phyloP scores from a whole-genome alignment of 2,797 vertebrate genomes.

The Malurus splendens region DNA sequence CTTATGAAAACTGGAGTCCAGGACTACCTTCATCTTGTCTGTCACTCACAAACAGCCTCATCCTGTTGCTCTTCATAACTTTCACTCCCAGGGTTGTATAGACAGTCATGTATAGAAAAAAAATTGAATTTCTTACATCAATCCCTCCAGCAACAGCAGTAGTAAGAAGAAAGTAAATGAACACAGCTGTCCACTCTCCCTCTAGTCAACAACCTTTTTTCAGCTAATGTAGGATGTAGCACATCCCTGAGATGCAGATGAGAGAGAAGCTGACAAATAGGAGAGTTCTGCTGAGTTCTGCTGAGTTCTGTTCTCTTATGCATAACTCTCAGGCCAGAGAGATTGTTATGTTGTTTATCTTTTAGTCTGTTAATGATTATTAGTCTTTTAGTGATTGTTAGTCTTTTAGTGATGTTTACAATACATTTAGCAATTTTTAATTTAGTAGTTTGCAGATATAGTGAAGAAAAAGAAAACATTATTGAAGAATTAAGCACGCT shows the following conservation, averaged over 20 bases:
- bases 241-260: neutral
- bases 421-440: neutral
- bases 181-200: neutral
- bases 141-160: neutral
- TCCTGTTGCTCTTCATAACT: neutral
- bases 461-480: neutral
- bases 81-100: neutral
- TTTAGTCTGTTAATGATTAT: neutral
- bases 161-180: neutral
- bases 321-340: neutral
- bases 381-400: neutral
- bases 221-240: neutral
- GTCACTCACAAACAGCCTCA: neutral
- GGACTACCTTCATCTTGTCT: neutral
- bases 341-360: neutral
- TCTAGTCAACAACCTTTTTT: neutral
- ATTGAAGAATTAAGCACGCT: neutral
- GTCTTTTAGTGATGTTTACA: neutral
- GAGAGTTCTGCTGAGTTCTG: neutral
- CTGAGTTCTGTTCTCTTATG: neutral
- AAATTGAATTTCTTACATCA: neutral
- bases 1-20: neutral
- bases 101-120: neutral
- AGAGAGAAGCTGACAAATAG: neutral
- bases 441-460: neutral